Base-by-base conservation (phyloP, 2,113 vertebrate species). In the Upupa epops region DNA sequence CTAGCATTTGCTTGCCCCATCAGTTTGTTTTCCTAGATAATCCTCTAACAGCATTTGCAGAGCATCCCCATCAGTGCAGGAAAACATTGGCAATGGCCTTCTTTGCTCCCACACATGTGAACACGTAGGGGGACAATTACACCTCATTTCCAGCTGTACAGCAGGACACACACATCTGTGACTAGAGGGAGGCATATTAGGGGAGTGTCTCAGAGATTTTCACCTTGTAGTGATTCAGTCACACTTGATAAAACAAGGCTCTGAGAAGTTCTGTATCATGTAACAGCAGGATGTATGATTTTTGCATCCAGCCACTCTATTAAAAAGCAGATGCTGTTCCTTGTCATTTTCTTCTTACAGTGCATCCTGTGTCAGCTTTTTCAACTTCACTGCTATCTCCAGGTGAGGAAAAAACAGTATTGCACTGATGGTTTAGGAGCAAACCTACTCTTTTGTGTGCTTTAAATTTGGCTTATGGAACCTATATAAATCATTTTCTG, bases 61-160 rank as follows among this genome's bases (percentile, higher is more conserved):
- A 64, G 31, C 40, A 42, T 4, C 6, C 4, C 17, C 31, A 31
- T 45, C 13, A 3, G 52, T 1, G 1, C 52, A 32, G 37, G 37
- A 36, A n/a, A 68, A 17, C 6, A 13, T 3, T 1, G 0, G 9
- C 46, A 36, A 3, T 16, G 32, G 9, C 31, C 60, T 42, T 34
- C n/a, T 49, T 1, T 4, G 4, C n/a, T 56, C 32, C 45, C 32
- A 46, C 32, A 2, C 9, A 1, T 14, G 8, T 16, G 13, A 76
- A 42, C 9, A 9, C 0, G 0, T 1, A 25, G 61, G 60, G 52
- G n/a, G 6, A 75, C 55, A 65, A 68, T 28, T 29, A 22, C 21
- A 37, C 26, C 6, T 56, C 7, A 56, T 78, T 78, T 64, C 45
- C 32, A 64, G 6, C 0, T 60, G 8, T 3, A 21, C 13, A 31